Evolutionary conservation across 2,797 vertebrate genomes (phyloP), one percentile per base, ranked within the genome.

Genomic region (Onychomys arenicola): DNA sequence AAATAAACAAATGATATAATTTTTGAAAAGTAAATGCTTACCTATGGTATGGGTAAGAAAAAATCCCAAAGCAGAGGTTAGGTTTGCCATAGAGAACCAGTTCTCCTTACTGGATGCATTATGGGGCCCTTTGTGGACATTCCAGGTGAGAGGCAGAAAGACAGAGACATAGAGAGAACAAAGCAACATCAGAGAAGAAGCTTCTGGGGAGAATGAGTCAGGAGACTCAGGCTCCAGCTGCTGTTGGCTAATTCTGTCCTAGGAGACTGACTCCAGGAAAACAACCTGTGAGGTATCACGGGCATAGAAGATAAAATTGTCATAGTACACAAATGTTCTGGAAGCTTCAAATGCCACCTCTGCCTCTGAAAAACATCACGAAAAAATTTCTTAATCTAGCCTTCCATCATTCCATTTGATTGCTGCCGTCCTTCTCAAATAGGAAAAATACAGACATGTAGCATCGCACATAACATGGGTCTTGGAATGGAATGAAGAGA

Each of bases 241-340:
- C 65, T 46, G 21, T n/a, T 82, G 82, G 19, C 85, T 59, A 14
- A 55, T 27, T n/a, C 52, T 82, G 25, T 78, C 21, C 4, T 16
- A 8, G n/a, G 37, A 34, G 71, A 57, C 46, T 2, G 14, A 59
- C 6, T 83, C 32, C 69, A 5, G 63, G 25, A 92, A 82, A 94
- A 12, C 23, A 67, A n/a, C 46, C n/a, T 43, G 6, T 43, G 29
- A 67, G 86, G 25, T 85, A 6, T 59, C 94, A 17, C 37, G 81
- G 82, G 91, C 89, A 67, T 87, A 55, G 85, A 95, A 95, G 67
- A 91, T 80, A 80, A 96, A 95, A 65, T 93, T 94, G 27, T 67
- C 37, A 49, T 57, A 59, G 3, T 76, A 25, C 46, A 78, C 8
- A 86, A 65, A 46, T 83, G 87, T 92, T 91, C 82, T 77, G 67